Evolutionary conservation across 2,113 vertebrate genomes (phyloP).

Genomic region (Aldabrachelys gigantea): DNA sequence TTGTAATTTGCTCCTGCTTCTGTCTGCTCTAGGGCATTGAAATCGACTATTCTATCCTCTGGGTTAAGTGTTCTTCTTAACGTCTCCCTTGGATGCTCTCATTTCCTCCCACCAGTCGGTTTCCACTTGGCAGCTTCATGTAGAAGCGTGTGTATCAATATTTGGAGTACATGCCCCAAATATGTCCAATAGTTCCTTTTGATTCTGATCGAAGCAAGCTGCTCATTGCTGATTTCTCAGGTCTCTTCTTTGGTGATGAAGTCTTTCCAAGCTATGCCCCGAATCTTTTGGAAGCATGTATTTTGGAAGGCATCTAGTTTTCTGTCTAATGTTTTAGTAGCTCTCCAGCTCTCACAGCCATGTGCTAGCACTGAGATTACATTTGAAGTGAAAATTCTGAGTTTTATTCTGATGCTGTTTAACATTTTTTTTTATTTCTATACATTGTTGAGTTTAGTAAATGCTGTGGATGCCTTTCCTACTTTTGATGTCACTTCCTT

Average conservation of each 20-base stretch:
- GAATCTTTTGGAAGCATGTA: not conserved
- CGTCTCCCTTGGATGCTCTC: not conserved
- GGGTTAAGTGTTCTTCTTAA: not conserved
- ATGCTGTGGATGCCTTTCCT: not conserved
- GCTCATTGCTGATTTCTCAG: not conserved
- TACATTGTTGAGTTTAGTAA: not conserved
- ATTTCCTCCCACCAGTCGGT: not conserved
- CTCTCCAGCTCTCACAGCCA: not conserved
- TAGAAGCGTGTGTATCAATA: not conserved
- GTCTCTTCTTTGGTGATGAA: not conserved
- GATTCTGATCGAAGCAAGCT: not conserved
- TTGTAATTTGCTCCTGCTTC: not conserved
- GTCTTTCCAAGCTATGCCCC: not conserved
- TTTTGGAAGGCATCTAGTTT: not conserved
- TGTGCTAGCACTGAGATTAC: not conserved
- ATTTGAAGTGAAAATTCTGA: not conserved
- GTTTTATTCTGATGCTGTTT: not conserved
- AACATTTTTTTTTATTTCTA: not conserved
- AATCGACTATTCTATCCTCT: not conserved
- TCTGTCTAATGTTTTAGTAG: not conserved
- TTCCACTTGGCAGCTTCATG: not conserved
- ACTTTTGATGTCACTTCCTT: not conserved
- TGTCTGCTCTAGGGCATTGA: not conserved
- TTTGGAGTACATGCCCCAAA: not conserved
- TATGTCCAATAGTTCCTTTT: not conserved